Percentiles rank a stretch among this genome's conserved stretches.
These are phyloP conservation scores for Crotalus horridus DNA, from an alignment of 2,113 vertebrate species.

Conservation along the genomic window DNA sequence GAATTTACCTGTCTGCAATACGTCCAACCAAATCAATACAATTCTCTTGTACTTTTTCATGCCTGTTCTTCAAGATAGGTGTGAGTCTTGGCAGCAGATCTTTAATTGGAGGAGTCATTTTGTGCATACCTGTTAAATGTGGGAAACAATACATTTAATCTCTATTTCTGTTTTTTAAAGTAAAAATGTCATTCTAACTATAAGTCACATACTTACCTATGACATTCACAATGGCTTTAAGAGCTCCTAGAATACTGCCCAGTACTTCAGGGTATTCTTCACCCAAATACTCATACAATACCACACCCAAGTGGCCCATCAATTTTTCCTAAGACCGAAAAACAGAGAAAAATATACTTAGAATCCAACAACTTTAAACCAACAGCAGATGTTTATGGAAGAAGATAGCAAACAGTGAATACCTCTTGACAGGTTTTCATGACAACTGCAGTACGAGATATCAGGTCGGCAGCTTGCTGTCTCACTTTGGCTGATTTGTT, in stretches of 20 bases:
- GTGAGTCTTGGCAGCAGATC: slow-evolving; percentile 94
- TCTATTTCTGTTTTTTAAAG: background rate
- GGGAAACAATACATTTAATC: slow-evolving; percentile 5
- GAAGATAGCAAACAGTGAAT: slow-evolving; percentile 8
- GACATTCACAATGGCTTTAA: slow-evolving; percentile 98
- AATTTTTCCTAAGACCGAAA: slow-evolving; percentile 85
- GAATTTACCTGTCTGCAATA: slow-evolving; percentile 89
- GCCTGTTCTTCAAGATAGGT: slow-evolving; percentile 97
- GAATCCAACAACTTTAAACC: background rate
- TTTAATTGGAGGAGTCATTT: slow-evolving; percentile 99
- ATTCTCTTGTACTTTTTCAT: slow-evolving; percentile 98
- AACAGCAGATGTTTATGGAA: background rate
- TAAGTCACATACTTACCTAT: slow-evolving; percentile 78
- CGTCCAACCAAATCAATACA: slow-evolving; percentile 98
- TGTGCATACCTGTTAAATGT: slow-evolving; percentile 89
- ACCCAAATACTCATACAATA: slow-evolving; percentile 96
- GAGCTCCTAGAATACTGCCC: slow-evolving; percentile 95
- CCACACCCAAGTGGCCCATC: slow-evolving; percentile 98
- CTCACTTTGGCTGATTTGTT: slow-evolving; percentile 98
- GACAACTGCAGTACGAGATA: slow-evolving; percentile 97
- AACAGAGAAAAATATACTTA: background rate
- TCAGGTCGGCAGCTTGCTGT: slow-evolving; percentile 95
- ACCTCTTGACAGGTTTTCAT: slow-evolving; percentile 99
- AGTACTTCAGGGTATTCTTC: slow-evolving; percentile 98
- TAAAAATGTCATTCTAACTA: background rate